Percentiles rank a stretch among this genome's conserved stretches.
Conservation (phyloP, 1,140 invertebrate species). For the Battus philenor region DNA sequence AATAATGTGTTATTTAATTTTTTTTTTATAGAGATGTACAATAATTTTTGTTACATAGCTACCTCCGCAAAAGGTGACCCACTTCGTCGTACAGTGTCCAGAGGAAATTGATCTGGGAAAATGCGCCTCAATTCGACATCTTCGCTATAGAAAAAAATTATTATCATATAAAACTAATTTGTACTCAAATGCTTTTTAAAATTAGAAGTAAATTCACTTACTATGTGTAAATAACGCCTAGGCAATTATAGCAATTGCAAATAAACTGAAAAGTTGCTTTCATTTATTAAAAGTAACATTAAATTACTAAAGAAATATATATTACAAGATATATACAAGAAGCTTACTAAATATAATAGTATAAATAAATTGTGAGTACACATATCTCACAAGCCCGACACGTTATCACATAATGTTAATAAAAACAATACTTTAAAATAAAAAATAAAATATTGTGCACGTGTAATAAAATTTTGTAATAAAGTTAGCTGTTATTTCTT, state of each 20-base stretch:
- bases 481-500: too few species aligned
- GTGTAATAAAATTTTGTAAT: too few species aligned
- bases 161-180: conserved; percentile 5
- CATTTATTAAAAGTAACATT: neutral
- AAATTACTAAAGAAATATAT: neutral
- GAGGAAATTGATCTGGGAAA: conserved; percentile 60
- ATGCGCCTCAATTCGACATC: conserved; percentile 61
- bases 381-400: too few species aligned
- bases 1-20: too few species aligned
- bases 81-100: conserved; percentile 53
- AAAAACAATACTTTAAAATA: too few species aligned
- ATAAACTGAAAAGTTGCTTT: neutral
- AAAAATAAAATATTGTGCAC: too few species aligned
- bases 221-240: conserved; percentile 55
- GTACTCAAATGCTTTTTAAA: neutral
- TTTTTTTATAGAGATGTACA: too few species aligned
- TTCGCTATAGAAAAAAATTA: conserved; percentile 42
- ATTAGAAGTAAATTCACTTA: conserved; percentile 30
- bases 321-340: neutral
- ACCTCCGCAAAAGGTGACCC: conserved; percentile 50
- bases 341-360: neutral
- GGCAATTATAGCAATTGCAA: neutral
- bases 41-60: too few species aligned
- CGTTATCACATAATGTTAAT: too few species aligned
- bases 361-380: too few species aligned